A percentile compares a stretch with the other conserved stretches of the same genome.
phyloP scores from a whole-genome alignment of 1,140 invertebrate species.

The Brachionus rotundiformis region DNA sequence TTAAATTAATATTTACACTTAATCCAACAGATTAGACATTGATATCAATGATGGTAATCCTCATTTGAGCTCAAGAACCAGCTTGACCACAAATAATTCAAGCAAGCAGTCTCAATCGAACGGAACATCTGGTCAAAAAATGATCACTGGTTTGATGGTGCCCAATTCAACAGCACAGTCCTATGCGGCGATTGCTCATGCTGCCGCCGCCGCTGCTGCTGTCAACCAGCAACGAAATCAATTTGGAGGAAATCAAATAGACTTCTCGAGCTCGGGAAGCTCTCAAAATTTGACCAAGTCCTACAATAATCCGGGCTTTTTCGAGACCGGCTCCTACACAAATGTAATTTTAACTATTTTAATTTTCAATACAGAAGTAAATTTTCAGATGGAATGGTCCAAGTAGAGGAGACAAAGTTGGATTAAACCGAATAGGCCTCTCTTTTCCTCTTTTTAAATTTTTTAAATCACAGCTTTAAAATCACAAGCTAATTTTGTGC shows the following conservation, averaged over 20 bases:
- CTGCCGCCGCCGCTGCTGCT: conserved; percentile 40
- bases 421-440: neutral
- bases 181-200: conserved; percentile 26
- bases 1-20: neutral
- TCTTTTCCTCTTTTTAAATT: too few species aligned
- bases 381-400: conserved; percentile 17
- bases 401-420: neutral
- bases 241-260: conserved; percentile 26
- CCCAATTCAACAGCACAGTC: conserved; percentile 18
- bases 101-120: conserved; percentile 30
- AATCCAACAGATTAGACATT: conserved; percentile 25
- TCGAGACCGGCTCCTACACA: conserved; percentile 15
- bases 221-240: conserved; percentile 49
- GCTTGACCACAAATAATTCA: conserved; percentile 6
- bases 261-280: conserved; percentile 11
- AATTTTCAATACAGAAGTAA: neutral
- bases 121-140: neutral
- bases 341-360: conserved; percentile 46
- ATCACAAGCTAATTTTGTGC: conserved; percentile 42
- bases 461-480: conserved; percentile 26
- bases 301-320: conserved; percentile 48
- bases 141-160: neutral
- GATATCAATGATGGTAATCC: conserved; percentile 38
- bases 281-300: conserved; percentile 35
- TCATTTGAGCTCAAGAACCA: conserved; percentile 31